phyloP scores from a whole-genome alignment of 2,113 vertebrate species.

The Polypterus senegalus region DNA sequence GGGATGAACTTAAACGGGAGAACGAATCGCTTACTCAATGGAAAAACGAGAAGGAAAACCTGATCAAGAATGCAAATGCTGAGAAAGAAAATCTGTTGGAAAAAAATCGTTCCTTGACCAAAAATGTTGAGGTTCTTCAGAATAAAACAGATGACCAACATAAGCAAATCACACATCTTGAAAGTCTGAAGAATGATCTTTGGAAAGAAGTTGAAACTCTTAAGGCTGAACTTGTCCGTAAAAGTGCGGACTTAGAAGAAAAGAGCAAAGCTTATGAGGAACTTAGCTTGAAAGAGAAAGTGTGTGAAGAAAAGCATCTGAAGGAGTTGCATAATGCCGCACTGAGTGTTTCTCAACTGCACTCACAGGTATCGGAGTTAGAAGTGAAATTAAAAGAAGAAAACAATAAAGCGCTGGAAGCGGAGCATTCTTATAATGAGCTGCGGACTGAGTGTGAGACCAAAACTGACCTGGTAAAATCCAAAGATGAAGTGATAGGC shows the following conservation, averaged over 20 bases:
- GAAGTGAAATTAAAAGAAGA: slow-evolving; percentile 49
- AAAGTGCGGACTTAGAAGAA: slow-evolving; percentile 50
- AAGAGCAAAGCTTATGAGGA: slow-evolving; percentile 45
- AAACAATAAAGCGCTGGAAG: slow-evolving; percentile 37
- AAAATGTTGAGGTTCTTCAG: slow-evolving; percentile 37
- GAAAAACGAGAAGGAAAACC: slow-evolving; percentile 60
- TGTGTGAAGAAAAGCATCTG: slow-evolving; percentile 50
- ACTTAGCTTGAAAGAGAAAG: slow-evolving; percentile 43
- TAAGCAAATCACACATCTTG: slow-evolving; percentile 39
- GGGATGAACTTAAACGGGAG: slow-evolving; percentile 48
- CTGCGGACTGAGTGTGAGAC: slow-evolving; percentile 48
- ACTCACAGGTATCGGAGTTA: slow-evolving; percentile 41
- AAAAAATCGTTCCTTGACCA: slow-evolving; percentile 54
- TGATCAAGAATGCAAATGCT: slow-evolving; percentile 43
- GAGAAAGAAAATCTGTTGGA: slow-evolving; percentile 53
- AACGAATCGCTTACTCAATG: slow-evolving; percentile 47
- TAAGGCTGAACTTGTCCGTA: slow-evolving; percentile 51
- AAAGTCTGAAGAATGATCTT: slow-evolving; percentile 49
- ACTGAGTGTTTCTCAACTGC: slow-evolving; percentile 50
- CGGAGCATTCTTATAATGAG: slow-evolving; percentile 41
- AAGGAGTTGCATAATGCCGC: slow-evolving; percentile 66
- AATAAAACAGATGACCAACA: slow-evolving; percentile 26
- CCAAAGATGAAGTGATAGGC: slow-evolving; percentile 38
- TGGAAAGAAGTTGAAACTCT: slow-evolving; percentile 48
- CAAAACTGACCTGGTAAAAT: slow-evolving; percentile 35